Percentiles rank a stretch among this genome's conserved stretches.
Evolutionary conservation across 2,888 invertebrate genomes (phyloP).

Genomic region (Eristalis arbustorum): DNA sequence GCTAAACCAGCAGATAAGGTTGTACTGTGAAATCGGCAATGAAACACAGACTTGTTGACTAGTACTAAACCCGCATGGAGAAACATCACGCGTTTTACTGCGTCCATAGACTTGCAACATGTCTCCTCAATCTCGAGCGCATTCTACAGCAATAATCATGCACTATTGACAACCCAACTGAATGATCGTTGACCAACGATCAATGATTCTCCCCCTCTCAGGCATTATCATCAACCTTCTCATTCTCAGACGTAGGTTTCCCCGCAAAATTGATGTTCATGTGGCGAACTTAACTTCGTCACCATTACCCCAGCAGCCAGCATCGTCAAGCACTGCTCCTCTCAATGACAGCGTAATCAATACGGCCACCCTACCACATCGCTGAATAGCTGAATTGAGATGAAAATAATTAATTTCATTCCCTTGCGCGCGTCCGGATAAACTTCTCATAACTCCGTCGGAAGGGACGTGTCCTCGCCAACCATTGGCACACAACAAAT

Average conservation of each 20-base stretch:
- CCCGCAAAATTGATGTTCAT: constrained; percentile 13
- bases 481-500: constrained; percentile 61
- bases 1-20: no score
- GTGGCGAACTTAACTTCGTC: constrained; percentile 33
- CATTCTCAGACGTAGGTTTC: constrained; percentile 1
- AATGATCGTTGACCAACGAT: constrained; percentile 37
- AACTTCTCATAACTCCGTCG: constrained; percentile 44
- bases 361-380: not conserved
- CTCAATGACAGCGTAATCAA: constrained; percentile 34
- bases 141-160: constrained; percentile 7
- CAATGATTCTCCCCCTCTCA: constrained; percentile 19
- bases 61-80: no score
- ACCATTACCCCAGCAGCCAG: not conserved
- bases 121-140: not conserved
- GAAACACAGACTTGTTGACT: no score
- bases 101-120: no score
- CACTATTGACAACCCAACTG: constrained; percentile 45
- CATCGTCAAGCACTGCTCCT: not conserved
- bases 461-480: not conserved
- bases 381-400: constrained; percentile 19
- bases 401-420: constrained; percentile 57
- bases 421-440: constrained; percentile 7
- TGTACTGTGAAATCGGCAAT: no score
- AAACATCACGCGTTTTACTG: no score
- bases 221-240: constrained; percentile 23